Evolutionary conservation across 2,113 vertebrate genomes (phyloP), one percentile per base, ranked within the genome.

Genomic region (Gambusia holbrooki): DNA sequence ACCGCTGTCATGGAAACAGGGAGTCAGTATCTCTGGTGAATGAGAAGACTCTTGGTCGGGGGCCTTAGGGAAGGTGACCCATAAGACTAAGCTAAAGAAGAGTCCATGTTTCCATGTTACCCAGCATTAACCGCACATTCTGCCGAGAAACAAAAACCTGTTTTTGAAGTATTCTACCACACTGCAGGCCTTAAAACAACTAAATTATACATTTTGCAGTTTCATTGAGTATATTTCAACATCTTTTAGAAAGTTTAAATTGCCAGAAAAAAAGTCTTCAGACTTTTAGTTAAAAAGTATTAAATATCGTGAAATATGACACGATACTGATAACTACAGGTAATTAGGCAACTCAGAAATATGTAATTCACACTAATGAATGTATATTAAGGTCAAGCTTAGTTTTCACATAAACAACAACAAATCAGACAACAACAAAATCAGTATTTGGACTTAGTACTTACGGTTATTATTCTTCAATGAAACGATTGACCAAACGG

Each of bases 1-100:
- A 29, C 62, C 22, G 1, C 82, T 80, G 51, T 85, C 77, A 84
- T 85, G 84, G 89, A 82, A 81, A 90, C 84, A 58, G 40, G 29
- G 62, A 81, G 62, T 73, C 73, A 84, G 84, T 61, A 73, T 84
- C 83, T 79, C n/a, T 84, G 83, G 82, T 74, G 73, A 71, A 84
- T 9, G 80, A 63, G 66, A 83, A 74, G 84, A 69, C 77, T 64
- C 61, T 69, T 79, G 80, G 60, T 84, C 81, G n/a, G 62, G 13
- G 32, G 68, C 25, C 27, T 77, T 71, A 91, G 10, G 35, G 15
- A 29, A 66, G 27, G 29, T 77, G 75, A 91, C 83, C 84, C 66
- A 69, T 6, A 62, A 4, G 15, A 77, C 13, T 83, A 65, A 80
- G 75, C 73, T 82, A 68, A 2, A 42, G 66, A 10, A 42, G 84